Conservation (phyloP, 2,113 vertebrate genomes). For the Lophochroa leadbeateri region DNA sequence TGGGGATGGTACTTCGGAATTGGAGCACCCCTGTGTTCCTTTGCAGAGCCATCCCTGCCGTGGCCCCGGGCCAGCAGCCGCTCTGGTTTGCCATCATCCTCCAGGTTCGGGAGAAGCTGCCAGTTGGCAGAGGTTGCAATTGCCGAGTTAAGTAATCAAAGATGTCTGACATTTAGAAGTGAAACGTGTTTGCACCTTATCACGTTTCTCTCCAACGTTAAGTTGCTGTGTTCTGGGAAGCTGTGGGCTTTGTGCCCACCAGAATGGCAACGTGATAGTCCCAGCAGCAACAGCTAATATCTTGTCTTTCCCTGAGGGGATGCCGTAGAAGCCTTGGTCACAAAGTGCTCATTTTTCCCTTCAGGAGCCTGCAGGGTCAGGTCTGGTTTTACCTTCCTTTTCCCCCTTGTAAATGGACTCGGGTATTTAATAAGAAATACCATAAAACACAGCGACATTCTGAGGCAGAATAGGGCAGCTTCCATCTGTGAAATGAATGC, state of each 20-base stretch:
- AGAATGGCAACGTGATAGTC: neutral
- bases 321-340: neutral
- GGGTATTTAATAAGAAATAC: neutral
- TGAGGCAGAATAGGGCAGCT: neutral
- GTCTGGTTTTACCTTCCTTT: neutral
- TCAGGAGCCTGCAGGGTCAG: neutral
- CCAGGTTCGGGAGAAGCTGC: neutral
- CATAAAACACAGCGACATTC: fast-evolving
- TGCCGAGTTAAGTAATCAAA: constrained; percentile 42
- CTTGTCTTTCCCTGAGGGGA: neutral
- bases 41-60: neutral
- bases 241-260: neutral
- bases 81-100: neutral
- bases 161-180: constrained; percentile 59
- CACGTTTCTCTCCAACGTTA: constrained; percentile 20
- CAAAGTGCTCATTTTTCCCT: neutral
- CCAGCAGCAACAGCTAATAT: neutral
- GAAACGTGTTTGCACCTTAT: constrained; percentile 66
- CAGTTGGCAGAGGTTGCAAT: constrained; percentile 24
- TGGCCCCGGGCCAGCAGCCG: neutral
- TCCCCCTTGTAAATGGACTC: neutral
- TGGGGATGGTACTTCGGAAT: fast-evolving
- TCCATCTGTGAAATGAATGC: neutral
- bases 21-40: neutral
- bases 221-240: constrained; percentile 38